Conservation (phyloP, 2,888 invertebrate species). For the Watsonalla cultraria region DNA sequence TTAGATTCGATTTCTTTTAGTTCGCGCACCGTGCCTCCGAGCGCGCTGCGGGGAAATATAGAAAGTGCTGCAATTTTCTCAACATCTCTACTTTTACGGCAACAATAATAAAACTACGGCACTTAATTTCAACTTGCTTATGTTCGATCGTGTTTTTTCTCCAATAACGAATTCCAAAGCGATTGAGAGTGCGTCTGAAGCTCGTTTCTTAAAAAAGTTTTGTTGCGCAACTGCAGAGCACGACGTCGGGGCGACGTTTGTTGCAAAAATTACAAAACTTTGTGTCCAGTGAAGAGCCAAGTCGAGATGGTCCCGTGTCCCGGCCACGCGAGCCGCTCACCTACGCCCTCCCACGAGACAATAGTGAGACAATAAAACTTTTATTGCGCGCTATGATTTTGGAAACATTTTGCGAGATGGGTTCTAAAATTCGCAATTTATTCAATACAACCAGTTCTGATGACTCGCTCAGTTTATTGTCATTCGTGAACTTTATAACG, state of each 20-base stretch:
- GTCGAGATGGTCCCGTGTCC: conserved; percentile 6
- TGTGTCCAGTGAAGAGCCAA: conserved; percentile 39
- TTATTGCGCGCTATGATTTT: conserved; percentile 69
- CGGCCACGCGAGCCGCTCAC: conserved; percentile 14
- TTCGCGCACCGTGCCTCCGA: conserved; percentile 17
- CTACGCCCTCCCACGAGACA: conserved; percentile 40
- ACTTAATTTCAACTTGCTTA: conserved; percentile 33
- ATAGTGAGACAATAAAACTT: conserved; percentile 70
- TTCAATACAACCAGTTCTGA: conserved; percentile 9
- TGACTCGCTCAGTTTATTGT: conserved; percentile 31
- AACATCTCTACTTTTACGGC: conserved; percentile 30
- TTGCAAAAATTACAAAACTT: conserved; percentile 59
- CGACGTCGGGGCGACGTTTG: conserved; percentile 42
- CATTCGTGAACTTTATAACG: conserved; percentile 38
- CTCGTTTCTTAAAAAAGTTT: conserved; percentile 24
- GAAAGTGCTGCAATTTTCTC: conserved; percentile 42
- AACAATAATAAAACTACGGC: conserved; percentile 36
- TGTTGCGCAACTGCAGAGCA: conserved; percentile 25
- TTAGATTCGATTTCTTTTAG: conserved; percentile 55
- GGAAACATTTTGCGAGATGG: conserved; percentile 65
- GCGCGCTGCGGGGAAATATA: conserved; percentile 32
- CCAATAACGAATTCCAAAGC: conserved; percentile 26
- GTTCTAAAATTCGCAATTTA: conserved; percentile 65
- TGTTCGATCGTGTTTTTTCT: conserved; percentile 20
- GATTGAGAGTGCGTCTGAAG: conserved; percentile 15